Percentiles rank a stretch among this genome's conserved stretches.
Conservation (phyloP, 2,797 vertebrate species). For the Enteromius mattozi region DNA sequence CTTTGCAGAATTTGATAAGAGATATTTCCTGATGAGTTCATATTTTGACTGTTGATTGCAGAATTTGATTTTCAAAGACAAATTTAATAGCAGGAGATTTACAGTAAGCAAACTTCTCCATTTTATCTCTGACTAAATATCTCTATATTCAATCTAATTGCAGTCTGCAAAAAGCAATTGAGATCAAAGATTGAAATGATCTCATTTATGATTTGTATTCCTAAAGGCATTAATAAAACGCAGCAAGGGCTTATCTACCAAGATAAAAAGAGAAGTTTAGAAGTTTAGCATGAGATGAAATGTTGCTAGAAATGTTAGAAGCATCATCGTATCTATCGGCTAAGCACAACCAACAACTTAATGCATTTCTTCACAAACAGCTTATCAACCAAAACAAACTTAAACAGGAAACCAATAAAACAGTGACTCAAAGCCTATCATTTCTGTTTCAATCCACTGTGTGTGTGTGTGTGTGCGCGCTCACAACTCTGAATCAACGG, state of each 20-base stretch:
- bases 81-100: not conserved
- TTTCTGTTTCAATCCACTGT: not conserved
- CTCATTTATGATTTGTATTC: not conserved
- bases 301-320: not conserved
- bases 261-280: not conserved
- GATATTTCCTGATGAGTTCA: not conserved
- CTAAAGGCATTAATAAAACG: not conserved
- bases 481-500: not conserved
- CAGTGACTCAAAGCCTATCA: not conserved
- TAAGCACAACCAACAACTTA: not conserved
- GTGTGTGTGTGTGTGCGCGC: not conserved
- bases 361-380: not conserved
- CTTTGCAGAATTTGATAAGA: not conserved
- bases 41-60: not conserved
- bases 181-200: slow-evolving; percentile 4
- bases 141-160: slow-evolving; percentile 7
- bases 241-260: not conserved
- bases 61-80: not conserved
- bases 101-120: not conserved
- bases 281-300: not conserved
- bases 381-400: not conserved
- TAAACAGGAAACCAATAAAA: not conserved
- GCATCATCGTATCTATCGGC: not conserved
- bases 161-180: not conserved
- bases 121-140: slow-evolving; percentile 4